Evolutionary conservation across 2,888 invertebrate species (phyloP), one percentile per base, ranked within the genome.

Genomic region (Calephelis perditalis): DNA sequence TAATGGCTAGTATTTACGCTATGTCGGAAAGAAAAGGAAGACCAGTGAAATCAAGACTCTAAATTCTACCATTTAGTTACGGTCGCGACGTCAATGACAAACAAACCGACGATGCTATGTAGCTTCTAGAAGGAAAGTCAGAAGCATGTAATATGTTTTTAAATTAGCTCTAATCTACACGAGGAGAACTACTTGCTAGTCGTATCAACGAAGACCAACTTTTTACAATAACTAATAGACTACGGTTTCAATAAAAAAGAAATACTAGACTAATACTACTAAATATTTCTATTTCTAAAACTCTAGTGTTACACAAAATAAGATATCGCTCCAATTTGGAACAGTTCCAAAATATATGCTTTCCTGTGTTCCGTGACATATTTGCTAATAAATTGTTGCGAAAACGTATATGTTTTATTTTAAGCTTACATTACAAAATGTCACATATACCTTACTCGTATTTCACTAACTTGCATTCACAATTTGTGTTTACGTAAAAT

Each of bases 371-470:
- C 35, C 54, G 54, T 54, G 54, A n/a, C 54, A 54, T 40, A 40
- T n/a, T 54, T 54, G 54, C 54, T 54, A 54, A 54, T 54, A 54
- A 54, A 54, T 54, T 54, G 35, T 54, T 54, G 7, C 11, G 40
- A 36, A 54, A 54, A 36, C 54, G 40, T 40, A 40, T 36, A 54
- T 54, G 35, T 54, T 35, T 54, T 54, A 54, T n/a, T 54, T 36
- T 54, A 35, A 36, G n/a, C 54, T n/a, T 36, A 36, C 54, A n/a
- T 35, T 36, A 36, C 54, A 7, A 54, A 36, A n/a, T 54, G 73
- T 79, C 73, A 68, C 70, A 55, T 37, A 52, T 52, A 36, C n/a
- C 4, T 54, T 36, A 36, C 54, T 52, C 40, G 40, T 40, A 40
- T 40, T 40, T 40, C 8, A 40, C 40, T 8, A 5, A 40, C 8